phyloP scores from a whole-genome alignment of 2,113 vertebrate species.

The Takifugu flavidus region DNA sequence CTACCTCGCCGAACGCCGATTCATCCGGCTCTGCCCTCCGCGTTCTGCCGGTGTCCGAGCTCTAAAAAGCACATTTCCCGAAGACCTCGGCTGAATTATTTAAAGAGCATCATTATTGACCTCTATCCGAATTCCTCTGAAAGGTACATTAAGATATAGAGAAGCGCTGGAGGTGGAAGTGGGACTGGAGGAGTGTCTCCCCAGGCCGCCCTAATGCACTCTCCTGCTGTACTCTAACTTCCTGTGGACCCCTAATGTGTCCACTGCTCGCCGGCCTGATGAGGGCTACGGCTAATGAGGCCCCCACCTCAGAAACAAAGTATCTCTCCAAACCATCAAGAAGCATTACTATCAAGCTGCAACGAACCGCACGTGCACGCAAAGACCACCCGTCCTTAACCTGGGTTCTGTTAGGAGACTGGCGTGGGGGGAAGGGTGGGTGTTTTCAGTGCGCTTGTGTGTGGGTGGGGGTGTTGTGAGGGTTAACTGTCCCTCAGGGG shows the following conservation, averaged over 20 bases:
- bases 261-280: constrained; percentile 65
- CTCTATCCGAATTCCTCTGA: constrained; percentile 80
- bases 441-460: constrained; percentile 14
- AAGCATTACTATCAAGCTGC: constrained; percentile 72
- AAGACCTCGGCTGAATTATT: constrained; percentile 79
- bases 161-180: constrained; percentile 67
- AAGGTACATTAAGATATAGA: constrained; percentile 83
- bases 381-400: constrained; percentile 6
- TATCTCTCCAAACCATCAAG: constrained; percentile 74
- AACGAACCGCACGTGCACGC: background rate
- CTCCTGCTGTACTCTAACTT: constrained; percentile 72
- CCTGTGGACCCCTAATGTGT: constrained; percentile 77
- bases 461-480: constrained; percentile 48
- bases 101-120: constrained; percentile 83
- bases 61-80: constrained; percentile 83
- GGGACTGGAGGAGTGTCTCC: constrained; percentile 67
- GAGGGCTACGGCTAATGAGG: constrained; percentile 77
- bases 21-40: constrained; percentile 59
- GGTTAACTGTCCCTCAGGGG: constrained; percentile 77
- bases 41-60: constrained; percentile 71
- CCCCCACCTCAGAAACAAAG: constrained; percentile 78
- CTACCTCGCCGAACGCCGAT: constrained; percentile 37
- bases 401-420: constrained; percentile 37
- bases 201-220: constrained; percentile 76
- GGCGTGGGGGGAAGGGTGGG: constrained; percentile 29